A percentile compares a stretch with the other conserved stretches of the same genome.
phyloP scores from a whole-genome alignment of 2,113 vertebrate genomes.

The Mus spicilegus region DNA sequence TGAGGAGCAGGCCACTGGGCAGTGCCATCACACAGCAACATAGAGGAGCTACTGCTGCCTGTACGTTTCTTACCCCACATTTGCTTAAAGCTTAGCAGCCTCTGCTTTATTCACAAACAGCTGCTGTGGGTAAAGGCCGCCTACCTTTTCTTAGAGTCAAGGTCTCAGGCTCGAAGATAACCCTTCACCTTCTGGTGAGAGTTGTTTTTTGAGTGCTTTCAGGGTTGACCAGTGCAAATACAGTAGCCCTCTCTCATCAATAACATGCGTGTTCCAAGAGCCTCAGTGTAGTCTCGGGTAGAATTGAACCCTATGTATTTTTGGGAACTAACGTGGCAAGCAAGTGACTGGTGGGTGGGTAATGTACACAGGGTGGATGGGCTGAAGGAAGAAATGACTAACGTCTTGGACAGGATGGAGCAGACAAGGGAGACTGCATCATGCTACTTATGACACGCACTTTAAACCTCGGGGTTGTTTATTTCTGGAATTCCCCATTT shows the following conservation, averaged over 20 bases:
- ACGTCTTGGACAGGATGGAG: background rate
- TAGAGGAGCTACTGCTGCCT: background rate
- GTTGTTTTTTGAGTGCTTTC: background rate
- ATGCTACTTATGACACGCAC: background rate
- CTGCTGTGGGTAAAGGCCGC: background rate
- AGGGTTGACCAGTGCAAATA: background rate
- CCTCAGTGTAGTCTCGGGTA: background rate
- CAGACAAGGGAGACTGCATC: too few relatives aligned
- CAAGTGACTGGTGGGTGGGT: background rate
- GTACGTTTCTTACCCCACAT: background rate
- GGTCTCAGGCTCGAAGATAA: background rate
- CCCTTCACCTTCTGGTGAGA: background rate
- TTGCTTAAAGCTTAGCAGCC: background rate
- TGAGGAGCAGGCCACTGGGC: background rate
- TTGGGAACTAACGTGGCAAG: background rate
- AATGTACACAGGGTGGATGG: background rate
- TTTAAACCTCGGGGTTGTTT: background rate
- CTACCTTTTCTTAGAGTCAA: background rate
- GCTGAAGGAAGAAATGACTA: background rate
- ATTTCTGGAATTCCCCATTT: background rate
- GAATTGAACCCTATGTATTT: background rate
- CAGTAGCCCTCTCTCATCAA: background rate
- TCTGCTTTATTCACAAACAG: background rate
- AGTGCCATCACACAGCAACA: fast-evolving
- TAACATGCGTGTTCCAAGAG: background rate